Evolutionary conservation across 2,888 invertebrate genomes (phyloP), one percentile per base, ranked within the genome.

Genomic region (Chymomyza amoena): DNA sequence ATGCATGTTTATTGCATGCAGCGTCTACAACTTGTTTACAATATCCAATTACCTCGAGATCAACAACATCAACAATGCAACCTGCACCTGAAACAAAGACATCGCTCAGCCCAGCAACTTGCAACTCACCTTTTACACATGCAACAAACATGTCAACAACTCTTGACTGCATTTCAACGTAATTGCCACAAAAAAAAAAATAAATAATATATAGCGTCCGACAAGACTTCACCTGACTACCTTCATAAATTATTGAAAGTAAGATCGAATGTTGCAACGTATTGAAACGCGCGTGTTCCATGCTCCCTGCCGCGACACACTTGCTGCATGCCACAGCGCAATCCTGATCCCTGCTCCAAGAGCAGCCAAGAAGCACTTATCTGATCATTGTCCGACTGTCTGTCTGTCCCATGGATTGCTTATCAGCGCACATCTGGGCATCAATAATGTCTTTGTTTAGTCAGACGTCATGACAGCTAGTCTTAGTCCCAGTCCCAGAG

Each of bases 391-490:
- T 62, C 32, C 25, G 25, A 61, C 15, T 18, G 15, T 62, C 25
- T 57, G 50, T 56, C 15, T 32, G 61, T 20, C 25, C 25, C 64
- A 18, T 50, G 20, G 61, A 32, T 18, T 61, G 64, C 67, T 80
- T 80, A 75, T 81, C 79, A 76, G 80, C 81, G 69, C 73, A 73
- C 83, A 84, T 87, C 84, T 77, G 87, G 79, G 84, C 81, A 87
- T 85, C 88, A 88, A 87, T 88, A 85, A 87, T 82, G 87, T 88
- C 88, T 87, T 87, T 87, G 87, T 88, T 87, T 81, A 76, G 79
- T 73, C 75, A 80, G 81, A 69, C 64, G 77, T 72, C 74, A 73
- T 73, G 78, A 75, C 70, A 76, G 66, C 69, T 69, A 56, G 36
- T 13, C 36, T 25, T 18, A 16, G 36, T 32, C n/a, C 15, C 13